Evolutionary conservation across 2,888 invertebrate species (phyloP), one percentile per base, ranked within the genome.

Genomic region (Papilio demoleus): DNA sequence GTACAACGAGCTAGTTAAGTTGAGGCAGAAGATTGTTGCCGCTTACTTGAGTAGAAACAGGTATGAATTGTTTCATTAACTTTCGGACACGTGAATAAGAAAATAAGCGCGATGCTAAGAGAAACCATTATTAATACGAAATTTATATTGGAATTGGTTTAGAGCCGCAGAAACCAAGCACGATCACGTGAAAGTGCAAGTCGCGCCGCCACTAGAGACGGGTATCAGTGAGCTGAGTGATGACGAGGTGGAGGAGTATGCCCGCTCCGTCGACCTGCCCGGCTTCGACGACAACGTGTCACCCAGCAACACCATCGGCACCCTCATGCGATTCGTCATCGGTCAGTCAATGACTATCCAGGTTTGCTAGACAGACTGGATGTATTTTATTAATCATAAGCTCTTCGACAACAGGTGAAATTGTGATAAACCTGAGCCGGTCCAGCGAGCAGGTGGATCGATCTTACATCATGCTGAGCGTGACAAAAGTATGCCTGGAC

Each of bases 211-310:
- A 22, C 88, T 86, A 69, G 88, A 93, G 67, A 93, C 94, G 61
- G 90, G 94, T 0, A 94, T 95, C 0, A 93, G 94, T 0, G 96
- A 96, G 73, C 93, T 94, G 68, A 95, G 95, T 60, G 96, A 96
- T 75, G 96, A 96, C 72, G 95, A 95, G 72, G 90, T 93, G 76
- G 96, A 97, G 79, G 93, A 95, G 61, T 96, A 95, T 93, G 96
- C 96, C 0, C 92, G 96, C 70, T 94, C 94, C 8, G 95, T 96
- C 0, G 96, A 96, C 84, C 90, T 97, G 45, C 96, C 96, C 1
- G 96, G 97, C 1, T 95, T 97, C 73, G 97, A 97, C 74, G 97
- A 97, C 80, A 97, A 96, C 80, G 95, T 96, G 36, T 97, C 97
- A 0, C 95, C 96, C 0, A 94, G 94, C 80, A 97, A 97, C 85